Evolutionary conservation across 2,797 vertebrate species (phyloP).

Genomic region (Eremophila alpestris): DNA sequence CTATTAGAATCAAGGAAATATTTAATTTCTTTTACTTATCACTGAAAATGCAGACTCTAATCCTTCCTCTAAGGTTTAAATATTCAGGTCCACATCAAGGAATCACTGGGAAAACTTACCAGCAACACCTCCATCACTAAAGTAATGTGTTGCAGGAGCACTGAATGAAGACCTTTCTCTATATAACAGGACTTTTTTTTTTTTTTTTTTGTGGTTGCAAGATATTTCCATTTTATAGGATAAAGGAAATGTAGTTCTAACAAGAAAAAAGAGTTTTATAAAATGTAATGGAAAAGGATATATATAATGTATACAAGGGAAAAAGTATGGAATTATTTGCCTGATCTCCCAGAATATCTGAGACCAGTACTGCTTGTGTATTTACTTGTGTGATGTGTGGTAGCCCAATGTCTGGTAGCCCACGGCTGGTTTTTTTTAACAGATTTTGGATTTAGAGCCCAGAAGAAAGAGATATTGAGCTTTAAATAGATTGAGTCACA

Average conservation of each 20-base stretch:
- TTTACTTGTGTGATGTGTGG: neutral
- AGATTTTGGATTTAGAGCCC: conserved; percentile 27
- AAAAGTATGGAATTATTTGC: neutral
- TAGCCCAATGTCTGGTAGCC: neutral
- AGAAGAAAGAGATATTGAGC: conserved; percentile 32
- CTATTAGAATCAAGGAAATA: neutral
- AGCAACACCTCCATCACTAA: neutral
- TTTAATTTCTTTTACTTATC: neutral
- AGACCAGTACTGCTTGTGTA: neutral
- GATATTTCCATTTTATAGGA: neutral
- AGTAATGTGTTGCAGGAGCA: neutral
- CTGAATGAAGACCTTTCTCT: neutral
- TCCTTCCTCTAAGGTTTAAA: neutral
- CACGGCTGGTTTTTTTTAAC: neutral
- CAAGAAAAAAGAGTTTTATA: neutral
- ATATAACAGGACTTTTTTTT: neutral
- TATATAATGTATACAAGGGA: neutral
- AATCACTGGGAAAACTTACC: neutral
- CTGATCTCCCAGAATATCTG: neutral
- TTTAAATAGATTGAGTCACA: conserved; percentile 46
- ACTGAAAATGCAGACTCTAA: neutral
- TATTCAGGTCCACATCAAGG: neutral
- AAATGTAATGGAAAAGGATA: neutral
- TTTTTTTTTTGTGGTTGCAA: neutral
- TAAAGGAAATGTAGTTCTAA: neutral